phyloP scores from a whole-genome alignment of 2,888 invertebrate species.

The Chymomyza amoena region DNA sequence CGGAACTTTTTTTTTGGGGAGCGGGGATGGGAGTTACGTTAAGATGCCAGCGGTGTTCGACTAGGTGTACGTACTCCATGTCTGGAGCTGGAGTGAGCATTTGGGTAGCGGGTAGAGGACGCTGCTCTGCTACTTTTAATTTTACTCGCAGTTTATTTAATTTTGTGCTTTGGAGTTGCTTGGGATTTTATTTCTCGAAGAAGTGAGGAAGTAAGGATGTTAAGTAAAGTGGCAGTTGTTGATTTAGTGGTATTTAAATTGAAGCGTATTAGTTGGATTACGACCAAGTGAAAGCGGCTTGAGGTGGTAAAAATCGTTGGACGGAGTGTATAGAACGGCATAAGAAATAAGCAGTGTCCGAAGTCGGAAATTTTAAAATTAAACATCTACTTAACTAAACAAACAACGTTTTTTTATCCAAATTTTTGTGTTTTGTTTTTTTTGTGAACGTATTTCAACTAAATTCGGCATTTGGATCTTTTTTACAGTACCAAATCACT shows the following conservation, averaged over 20 bases:
- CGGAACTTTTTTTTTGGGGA: not conserved
- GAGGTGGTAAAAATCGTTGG: not conserved
- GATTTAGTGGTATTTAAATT: constrained; percentile 72
- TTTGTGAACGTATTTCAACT: no score
- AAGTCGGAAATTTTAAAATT: no score
- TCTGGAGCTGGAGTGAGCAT: constrained; percentile 3
- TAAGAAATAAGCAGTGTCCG: no score
- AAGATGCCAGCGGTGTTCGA: not conserved
- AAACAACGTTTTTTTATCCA: no score
- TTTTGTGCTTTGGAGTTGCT: constrained; percentile 56
- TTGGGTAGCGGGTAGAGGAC: not conserved
- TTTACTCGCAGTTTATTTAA: constrained; percentile 74
- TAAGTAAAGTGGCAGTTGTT: constrained; percentile 66
- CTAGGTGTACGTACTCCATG: not conserved
- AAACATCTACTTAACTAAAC: no score
- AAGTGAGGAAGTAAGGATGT: constrained; percentile 1
- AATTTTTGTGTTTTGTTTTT: no score
- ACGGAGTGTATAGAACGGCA: not conserved
- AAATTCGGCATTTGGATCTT: no score
- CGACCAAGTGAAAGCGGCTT: not conserved
- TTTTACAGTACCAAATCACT: no score
- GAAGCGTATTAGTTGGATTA: constrained; percentile 69
- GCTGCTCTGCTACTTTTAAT: constrained; percentile 61
- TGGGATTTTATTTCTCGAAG: not conserved
- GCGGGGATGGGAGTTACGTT: not conserved